Percentiles rank a stretch among this genome's conserved stretches.
Conservation (phyloP, 1,140 invertebrate species). For the fruit fly (Drosophila melanogaster) region Release_6_plus_ISO1_MT NT_037436.4:1899001-1899500, state of each 20-base stretch:
- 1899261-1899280: conserved; percentile 48
- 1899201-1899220: background rate
- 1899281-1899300: conserved; percentile 54
- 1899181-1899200: conserved; percentile 4
- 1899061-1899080: conserved; percentile 11
- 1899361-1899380: conserved; percentile 38
- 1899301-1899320: conserved; percentile 38
- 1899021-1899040: conserved; percentile 9
- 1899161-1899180: conserved; percentile 15
- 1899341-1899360: conserved; percentile 20
- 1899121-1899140: background rate
- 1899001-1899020: conserved; percentile 27
- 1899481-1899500: conserved; percentile 61
- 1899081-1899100: conserved; percentile 11
- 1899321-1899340: conserved; percentile 48
- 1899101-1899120: conserved; percentile 6
- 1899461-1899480: conserved; percentile 54
- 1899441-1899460: conserved; percentile 44
- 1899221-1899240: background rate
- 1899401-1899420: conserved; percentile 22
- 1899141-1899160: conserved; percentile 13
- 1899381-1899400: conserved; percentile 49
- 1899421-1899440: conserved; percentile 27
- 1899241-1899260: conserved; percentile 26
- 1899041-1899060: background rate